Percentiles rank a stretch among this genome's conserved stretches.
Conservation (phyloP, 2,113 vertebrate genomes). For the Verasper variegatus region DNA sequence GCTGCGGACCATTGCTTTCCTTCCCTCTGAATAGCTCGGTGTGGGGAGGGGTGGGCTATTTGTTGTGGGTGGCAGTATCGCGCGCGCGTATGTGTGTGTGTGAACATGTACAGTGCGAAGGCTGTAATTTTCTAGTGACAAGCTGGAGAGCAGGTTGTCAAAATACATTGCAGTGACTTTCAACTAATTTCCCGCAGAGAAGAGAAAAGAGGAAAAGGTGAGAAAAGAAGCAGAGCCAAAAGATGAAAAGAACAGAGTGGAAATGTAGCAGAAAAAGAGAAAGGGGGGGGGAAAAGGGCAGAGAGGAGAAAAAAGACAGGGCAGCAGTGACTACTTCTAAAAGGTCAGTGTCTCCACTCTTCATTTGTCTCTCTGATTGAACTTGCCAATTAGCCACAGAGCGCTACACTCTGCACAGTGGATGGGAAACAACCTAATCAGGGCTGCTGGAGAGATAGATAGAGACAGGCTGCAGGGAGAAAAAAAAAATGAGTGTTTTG, state of each 20-base stretch:
- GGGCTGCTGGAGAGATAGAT: slow-evolving; percentile 29
- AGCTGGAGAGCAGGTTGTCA: slow-evolving; percentile 62
- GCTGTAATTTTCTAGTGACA: slow-evolving; percentile 67
- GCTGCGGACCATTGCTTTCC: slow-evolving; percentile 66
- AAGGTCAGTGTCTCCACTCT: slow-evolving; percentile 79
- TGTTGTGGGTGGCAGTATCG: slow-evolving; percentile 48
- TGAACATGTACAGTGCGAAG: neutral
- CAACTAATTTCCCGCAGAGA: slow-evolving; percentile 64
- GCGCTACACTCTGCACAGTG: slow-evolving; percentile 58
- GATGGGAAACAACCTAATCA: slow-evolving; percentile 80
- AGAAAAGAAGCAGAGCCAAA: neutral
- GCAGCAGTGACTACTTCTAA: slow-evolving; percentile 65
- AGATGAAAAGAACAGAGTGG: slow-evolving; percentile 6
- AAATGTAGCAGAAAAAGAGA: slow-evolving; percentile 36
- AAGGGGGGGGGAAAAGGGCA: slow-evolving; percentile 11
- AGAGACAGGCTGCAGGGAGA: slow-evolving; percentile 12
- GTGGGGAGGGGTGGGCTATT: slow-evolving; percentile 39
- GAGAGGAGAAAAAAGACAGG: slow-evolving; percentile 32
- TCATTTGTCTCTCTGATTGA: slow-evolving; percentile 83
- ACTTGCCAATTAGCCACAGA: slow-evolving; percentile 79
- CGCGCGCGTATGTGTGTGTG: neutral
- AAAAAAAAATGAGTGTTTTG: slow-evolving; percentile 25
- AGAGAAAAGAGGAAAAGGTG: slow-evolving; percentile 21
- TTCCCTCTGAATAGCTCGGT: slow-evolving; percentile 32
- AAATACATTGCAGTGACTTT: slow-evolving; percentile 70